Evolutionary conservation across 2,888 invertebrate genomes (phyloP), one percentile per base, ranked within the genome.

Genomic region (Encarsia formosa): DNA sequence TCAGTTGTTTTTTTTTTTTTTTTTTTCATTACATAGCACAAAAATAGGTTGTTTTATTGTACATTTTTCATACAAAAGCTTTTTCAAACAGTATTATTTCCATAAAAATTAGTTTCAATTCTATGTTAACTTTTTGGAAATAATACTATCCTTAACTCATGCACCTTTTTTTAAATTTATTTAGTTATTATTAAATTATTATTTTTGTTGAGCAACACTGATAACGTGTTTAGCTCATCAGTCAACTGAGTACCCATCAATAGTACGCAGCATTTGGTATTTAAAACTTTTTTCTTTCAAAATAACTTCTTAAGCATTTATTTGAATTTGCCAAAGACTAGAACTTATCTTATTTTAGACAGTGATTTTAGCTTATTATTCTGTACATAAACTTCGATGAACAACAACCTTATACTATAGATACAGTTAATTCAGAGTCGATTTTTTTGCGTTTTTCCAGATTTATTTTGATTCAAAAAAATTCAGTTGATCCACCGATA

Each of bases 201-300:
- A 42, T 19, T 38, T 46, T 31, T 48, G 45, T 51, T 38, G 39
- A 55, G 45, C 51, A 50, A 54, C 54, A 44, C 48, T 23, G 19
- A 29, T 32, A 38, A 34, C 11, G 45, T 42, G 45, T 39, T 42
- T 44, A 26, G 26, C 38, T n/a, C n/a, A 9, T 44, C 42, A 46
- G 45, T 49, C 49, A 39, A 24, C 34, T 40, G 40, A 52, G 51
- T 49, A 52, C 49, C 51, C 38, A 56, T 41, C 49, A 29, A 51
- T 45, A 35, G 34, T 44, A 48, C 46, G 44, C 47, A 48, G 40
- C 51, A 49, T 55, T 55, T 55, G 55, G 55, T 55, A 55, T 48
- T 51, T 37, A 23, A 24, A 43, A 52, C 38, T 45, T 38, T 16
- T 38, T 11, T 31, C 32, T 48, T 55, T 44, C 38, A 53, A 55